Percentiles rank a stretch among this genome's conserved stretches.
Conservation (phyloP, 2,113 vertebrate species). For the Neogobius melanostomus region DNA sequence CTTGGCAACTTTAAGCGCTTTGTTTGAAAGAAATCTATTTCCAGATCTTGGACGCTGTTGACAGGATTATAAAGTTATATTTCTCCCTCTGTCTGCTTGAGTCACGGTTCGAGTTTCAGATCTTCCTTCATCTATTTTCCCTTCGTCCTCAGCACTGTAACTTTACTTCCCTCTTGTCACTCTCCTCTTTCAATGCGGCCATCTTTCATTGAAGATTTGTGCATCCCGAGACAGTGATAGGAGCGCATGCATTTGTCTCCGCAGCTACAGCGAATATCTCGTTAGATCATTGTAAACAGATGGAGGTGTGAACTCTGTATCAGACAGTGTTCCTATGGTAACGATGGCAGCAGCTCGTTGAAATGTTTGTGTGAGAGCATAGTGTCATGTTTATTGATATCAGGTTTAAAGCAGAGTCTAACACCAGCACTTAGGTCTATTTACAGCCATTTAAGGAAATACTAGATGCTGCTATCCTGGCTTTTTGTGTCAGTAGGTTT, state of each 20-base stretch:
- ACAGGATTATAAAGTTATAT: slow-evolving; percentile 1
- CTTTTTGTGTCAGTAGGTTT: not conserved
- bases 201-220: slow-evolving; percentile 14
- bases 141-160: slow-evolving; percentile 13
- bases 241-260: slow-evolving; percentile 19
- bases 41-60: slow-evolving; percentile 23
- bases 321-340: slow-evolving; percentile 53
- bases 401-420: slow-evolving; percentile 8
- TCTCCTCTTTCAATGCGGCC: slow-evolving; percentile 1
- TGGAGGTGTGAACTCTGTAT: slow-evolving; percentile 30
- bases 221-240: slow-evolving; percentile 25
- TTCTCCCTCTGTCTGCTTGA: slow-evolving; percentile 1
- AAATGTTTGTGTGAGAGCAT: slow-evolving; percentile 7
- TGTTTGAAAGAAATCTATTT: slow-evolving; percentile 25
- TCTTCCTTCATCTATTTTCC: slow-evolving; percentile 7
- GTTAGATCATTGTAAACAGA: slow-evolving; percentile 61
- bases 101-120: slow-evolving; percentile 14
- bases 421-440: slow-evolving; percentile 21
- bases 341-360: slow-evolving; percentile 37
- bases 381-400: slow-evolving; percentile 30
- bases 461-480: slow-evolving; percentile 5
- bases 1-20: slow-evolving; percentile 15
- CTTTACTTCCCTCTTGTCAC: slow-evolving; percentile 3
- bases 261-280: slow-evolving; percentile 34
- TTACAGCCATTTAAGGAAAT: slow-evolving; percentile 12